phyloP scores from a whole-genome alignment of 1,140 invertebrate species.

The Spodoptera litura region DNA sequence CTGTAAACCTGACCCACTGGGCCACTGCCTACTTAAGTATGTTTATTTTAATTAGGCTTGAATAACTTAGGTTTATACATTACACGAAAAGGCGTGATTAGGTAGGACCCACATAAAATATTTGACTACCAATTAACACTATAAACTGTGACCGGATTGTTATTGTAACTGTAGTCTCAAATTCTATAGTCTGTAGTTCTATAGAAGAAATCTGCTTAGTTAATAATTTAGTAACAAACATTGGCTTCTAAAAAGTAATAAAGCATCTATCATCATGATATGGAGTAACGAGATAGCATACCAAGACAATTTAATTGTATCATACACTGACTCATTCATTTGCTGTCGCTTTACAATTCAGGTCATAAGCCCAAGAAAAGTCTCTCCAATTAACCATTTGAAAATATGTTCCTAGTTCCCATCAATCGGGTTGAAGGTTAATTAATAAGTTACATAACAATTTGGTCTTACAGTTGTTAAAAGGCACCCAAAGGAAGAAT shows the following conservation, averaged over 20 bases:
- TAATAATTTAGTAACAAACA: background rate
- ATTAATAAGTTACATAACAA: constrained; percentile 65
- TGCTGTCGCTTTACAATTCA: constrained; percentile 38
- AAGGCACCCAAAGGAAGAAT: constrained; percentile 60
- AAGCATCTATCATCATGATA: constrained; percentile 48
- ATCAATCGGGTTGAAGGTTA: constrained; percentile 49
- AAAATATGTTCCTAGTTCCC: constrained; percentile 45
- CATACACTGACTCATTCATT: constrained; percentile 57
- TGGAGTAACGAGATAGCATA: constrained; percentile 53
- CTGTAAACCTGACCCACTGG: too few relatives aligned
- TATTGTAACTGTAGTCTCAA: background rate
- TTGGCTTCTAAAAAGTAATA: constrained; percentile 4
- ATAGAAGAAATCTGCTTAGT: too few relatives aligned
- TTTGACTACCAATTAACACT: constrained; percentile 16
- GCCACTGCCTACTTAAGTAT: too few relatives aligned
- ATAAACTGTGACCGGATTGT: background rate
- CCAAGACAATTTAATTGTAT: constrained; percentile 54
- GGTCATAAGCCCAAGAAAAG: constrained; percentile 50
- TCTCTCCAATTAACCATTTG: constrained; percentile 53
- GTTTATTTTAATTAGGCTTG: too few relatives aligned
- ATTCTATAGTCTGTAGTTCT: background rate
- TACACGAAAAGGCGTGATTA: too few relatives aligned
- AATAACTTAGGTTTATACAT: too few relatives aligned
- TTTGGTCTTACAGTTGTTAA: constrained; percentile 59
- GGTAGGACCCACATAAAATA: background rate